phyloP scores from a whole-genome alignment of 2,113 vertebrate genomes.

The Dolichallabes microphthalmus region DNA sequence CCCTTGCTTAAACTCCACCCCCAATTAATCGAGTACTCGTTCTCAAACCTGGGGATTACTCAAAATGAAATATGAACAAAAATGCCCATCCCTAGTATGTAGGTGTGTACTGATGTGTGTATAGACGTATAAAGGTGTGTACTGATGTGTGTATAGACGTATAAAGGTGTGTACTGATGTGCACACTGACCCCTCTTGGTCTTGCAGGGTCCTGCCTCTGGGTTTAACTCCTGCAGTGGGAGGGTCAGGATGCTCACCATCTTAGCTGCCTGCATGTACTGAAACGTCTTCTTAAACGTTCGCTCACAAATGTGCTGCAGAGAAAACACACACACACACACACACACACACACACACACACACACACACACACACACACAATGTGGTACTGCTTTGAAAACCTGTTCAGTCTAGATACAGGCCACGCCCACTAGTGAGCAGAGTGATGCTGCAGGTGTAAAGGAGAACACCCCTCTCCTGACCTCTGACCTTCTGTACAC shows the following conservation, averaged over 20 bases:
- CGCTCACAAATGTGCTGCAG: conserved; percentile 78
- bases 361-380: conserved; percentile 2
- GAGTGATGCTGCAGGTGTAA: neutral
- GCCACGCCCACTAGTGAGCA: neutral
- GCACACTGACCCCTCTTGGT: conserved; percentile 81
- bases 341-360: conserved; percentile 20
- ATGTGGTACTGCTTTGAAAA: neutral
- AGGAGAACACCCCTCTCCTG: neutral
- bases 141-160: neutral
- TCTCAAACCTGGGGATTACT: too few species aligned
- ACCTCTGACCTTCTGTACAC: neutral
- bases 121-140: neutral
- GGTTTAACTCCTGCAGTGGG: conserved; percentile 82
- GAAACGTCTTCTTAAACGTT: conserved; percentile 81
- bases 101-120: neutral
- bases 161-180: neutral
- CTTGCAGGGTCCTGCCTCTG: conserved; percentile 76
- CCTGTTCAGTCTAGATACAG: neutral
- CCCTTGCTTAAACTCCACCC: too few species aligned
- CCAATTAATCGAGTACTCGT: too few species aligned
- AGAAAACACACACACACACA: neutral
- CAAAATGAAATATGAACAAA: too few species aligned
- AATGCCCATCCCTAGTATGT: too few species aligned
- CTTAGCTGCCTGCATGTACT: conserved; percentile 83
- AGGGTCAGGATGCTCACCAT: conserved; percentile 75